These are phyloP conservation scores for Thalassarche chlororhynchos DNA, from an alignment of 2,113 vertebrate genomes.

Conservation along the genomic window DNA sequence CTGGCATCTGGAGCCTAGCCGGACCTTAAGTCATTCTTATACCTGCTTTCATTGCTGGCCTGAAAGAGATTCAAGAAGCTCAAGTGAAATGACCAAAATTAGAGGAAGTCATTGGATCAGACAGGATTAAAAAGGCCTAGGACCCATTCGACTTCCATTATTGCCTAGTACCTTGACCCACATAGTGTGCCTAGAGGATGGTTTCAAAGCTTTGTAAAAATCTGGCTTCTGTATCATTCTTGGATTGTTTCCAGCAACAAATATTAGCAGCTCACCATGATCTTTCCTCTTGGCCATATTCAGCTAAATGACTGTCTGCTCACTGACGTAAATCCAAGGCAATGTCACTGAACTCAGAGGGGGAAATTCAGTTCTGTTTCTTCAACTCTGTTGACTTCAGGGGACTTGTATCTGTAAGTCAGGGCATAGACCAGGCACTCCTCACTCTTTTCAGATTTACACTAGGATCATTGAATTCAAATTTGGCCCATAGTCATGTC, in stretches of 20 bases:
- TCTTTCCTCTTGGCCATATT: slow-evolving; percentile 1
- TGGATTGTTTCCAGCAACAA: not conserved
- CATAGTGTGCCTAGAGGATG: not conserved
- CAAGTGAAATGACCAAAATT: not conserved
- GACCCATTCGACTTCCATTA: not conserved
- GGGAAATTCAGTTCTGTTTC: not conserved
- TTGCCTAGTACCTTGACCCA: not conserved
- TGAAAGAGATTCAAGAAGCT: not conserved
- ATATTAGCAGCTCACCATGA: not conserved
- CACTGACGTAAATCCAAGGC: not conserved
- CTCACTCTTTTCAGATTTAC: not conserved
- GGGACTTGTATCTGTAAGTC: not conserved
- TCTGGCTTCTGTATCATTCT: not conserved
- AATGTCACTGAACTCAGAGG: not conserved
- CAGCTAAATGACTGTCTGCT: not conserved
- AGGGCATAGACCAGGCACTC: not conserved
- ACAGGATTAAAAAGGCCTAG: not conserved
- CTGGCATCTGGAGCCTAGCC: not conserved
- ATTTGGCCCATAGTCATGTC: not conserved
- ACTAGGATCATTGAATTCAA: not conserved
- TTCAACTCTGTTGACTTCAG: not conserved
- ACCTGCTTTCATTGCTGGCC: not conserved
- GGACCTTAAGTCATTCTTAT: not conserved
- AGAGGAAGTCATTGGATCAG: not conserved
- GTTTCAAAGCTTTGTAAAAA: slow-evolving; percentile 12